Evolutionary conservation across 2,113 vertebrate genomes (phyloP).

Genomic region (Furnarius figulus): DNA sequence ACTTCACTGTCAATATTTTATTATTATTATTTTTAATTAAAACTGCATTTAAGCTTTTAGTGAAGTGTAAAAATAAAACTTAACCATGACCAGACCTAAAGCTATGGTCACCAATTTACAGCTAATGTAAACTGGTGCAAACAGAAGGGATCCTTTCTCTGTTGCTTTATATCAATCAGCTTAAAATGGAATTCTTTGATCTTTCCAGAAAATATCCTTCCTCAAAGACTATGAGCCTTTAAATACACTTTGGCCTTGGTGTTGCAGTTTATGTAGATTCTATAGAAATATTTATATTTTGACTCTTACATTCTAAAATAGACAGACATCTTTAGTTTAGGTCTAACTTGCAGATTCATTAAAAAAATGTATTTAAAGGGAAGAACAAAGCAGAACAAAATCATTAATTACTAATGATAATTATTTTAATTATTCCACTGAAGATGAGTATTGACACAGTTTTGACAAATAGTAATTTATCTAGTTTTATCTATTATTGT

Average conservation of each 20-base stretch:
- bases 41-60: neutral
- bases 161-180: neutral
- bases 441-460: neutral
- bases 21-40: neutral
- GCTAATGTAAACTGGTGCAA: neutral
- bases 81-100: neutral
- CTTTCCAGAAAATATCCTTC: neutral
- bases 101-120: neutral
- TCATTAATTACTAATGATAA: neutral
- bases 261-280: neutral
- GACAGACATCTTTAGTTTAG: neutral
- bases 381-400: neutral
- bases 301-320: neutral
- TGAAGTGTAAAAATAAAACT: neutral
- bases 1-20: neutral
- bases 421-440: neutral
- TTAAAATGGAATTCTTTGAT: neutral
- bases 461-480: neutral
- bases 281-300: neutral
- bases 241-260: neutral
- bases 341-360: neutral
- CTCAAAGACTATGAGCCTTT: neutral
- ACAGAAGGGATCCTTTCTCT: neutral
- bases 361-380: neutral
- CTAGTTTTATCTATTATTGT: neutral